Percentiles rank a stretch among this genome's conserved stretches.
Evolutionary conservation across 2,888 invertebrate species (phyloP).

Genomic region (Pherbina coryleti): DNA sequence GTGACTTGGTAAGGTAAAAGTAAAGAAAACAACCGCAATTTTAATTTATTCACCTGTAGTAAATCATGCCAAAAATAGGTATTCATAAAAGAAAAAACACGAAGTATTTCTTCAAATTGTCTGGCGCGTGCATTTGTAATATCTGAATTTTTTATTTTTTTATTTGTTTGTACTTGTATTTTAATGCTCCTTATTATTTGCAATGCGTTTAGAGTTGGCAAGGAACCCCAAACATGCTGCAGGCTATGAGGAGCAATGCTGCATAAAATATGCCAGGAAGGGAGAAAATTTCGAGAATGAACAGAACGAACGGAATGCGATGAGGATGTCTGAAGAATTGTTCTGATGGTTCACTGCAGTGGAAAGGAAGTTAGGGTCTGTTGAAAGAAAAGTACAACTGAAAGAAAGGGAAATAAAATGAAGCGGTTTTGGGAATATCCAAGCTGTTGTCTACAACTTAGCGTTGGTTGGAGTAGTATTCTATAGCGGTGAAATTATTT

Average conservation of each 20-base stretch:
- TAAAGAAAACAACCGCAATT: constrained; percentile 14
- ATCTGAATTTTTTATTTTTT: neutral
- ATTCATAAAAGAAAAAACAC: neutral
- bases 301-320: neutral
- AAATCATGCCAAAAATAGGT: constrained; percentile 33
- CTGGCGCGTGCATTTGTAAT: constrained; percentile 23
- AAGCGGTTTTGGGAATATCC: neutral
- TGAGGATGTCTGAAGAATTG: no score
- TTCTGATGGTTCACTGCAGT: no score
- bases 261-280: constrained; percentile 46
- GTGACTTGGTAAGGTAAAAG: neutral
- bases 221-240: constrained; percentile 31
- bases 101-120: neutral
- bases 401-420: neutral
- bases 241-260: constrained; percentile 48
- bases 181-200: neutral
- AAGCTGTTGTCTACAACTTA: neutral
- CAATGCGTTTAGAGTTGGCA: constrained; percentile 4
- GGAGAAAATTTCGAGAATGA: neutral
- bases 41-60: constrained; percentile 36
- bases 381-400: neutral
- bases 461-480: no score
- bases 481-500: no score
- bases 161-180: constrained; percentile 2
- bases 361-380: neutral